phyloP scores from a whole-genome alignment of 2,888 invertebrate species.

The Volucella inanis region DNA sequence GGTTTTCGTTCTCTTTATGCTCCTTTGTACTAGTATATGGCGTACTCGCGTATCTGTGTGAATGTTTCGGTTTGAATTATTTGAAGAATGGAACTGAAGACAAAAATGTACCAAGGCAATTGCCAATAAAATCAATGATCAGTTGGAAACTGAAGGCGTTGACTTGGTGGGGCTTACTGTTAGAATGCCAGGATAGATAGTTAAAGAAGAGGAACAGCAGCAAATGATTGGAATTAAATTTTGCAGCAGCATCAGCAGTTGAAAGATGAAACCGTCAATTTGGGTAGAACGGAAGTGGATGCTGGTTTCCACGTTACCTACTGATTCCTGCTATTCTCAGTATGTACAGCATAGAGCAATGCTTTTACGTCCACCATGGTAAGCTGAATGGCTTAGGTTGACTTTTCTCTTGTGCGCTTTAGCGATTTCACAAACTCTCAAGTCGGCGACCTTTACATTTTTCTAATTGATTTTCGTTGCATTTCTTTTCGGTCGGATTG shows the following conservation, averaged over 20 bases:
- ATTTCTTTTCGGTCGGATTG: constrained; percentile 69
- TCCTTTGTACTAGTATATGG: background rate
- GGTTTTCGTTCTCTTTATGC: too few relatives aligned
- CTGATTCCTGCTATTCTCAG: background rate
- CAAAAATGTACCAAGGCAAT: constrained; percentile 56
- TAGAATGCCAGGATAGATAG: background rate
- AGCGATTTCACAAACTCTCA: constrained; percentile 43
- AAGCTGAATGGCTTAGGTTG: constrained; percentile 28
- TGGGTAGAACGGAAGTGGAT: background rate
- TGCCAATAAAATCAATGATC: constrained; percentile 67
- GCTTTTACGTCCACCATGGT: constrained; percentile 24
- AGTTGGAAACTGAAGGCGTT: constrained; percentile 61
- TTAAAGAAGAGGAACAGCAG: background rate
- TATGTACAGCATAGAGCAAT: too few relatives aligned
- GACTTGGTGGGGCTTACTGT: constrained; percentile 37
- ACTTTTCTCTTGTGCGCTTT: constrained; percentile 36
- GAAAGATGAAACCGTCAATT: constrained; percentile 39
- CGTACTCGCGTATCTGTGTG: background rate
- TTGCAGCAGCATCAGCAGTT: constrained; percentile 32
- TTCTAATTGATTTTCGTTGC: constrained; percentile 74
- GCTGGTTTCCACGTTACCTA: background rate
- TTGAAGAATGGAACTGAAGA: constrained; percentile 62
- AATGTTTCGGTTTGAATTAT: constrained; percentile 30
- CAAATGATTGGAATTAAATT: constrained; percentile 57
- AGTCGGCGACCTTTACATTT: constrained; percentile 53